A percentile compares a stretch with the other conserved stretches of the same genome.
phyloP scores from a whole-genome alignment of 2,113 vertebrate species.

The Otocyon megalotis region DNA sequence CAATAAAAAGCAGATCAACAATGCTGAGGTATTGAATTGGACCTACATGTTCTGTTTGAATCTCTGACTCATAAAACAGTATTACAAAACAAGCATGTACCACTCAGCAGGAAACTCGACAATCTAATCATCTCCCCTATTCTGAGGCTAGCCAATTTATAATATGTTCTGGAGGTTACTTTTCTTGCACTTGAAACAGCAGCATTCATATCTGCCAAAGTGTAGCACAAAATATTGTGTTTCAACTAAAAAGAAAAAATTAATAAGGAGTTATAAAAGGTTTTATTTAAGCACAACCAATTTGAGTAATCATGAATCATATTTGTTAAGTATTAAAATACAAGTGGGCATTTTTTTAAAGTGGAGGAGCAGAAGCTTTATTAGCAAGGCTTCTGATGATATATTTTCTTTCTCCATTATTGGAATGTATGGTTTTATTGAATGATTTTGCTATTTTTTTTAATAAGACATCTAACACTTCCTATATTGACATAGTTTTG shows the following conservation, averaged over 20 bases:
- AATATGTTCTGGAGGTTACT: slow-evolving; percentile 83
- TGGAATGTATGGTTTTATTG: slow-evolving; percentile 46
- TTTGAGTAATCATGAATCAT: slow-evolving; percentile 36
- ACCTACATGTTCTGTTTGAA: slow-evolving; percentile 87
- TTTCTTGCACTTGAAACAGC: slow-evolving; percentile 83
- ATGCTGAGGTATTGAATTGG: slow-evolving; percentile 84
- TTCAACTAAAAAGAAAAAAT: slow-evolving; percentile 54
- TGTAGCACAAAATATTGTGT: slow-evolving; percentile 68
- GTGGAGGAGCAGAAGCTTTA: background rate
- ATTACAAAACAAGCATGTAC: slow-evolving; percentile 87
- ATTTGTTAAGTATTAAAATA: slow-evolving; percentile 58
- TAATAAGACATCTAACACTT: slow-evolving; percentile 60
- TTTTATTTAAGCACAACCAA: slow-evolving; percentile 47
- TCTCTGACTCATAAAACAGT: slow-evolving; percentile 85
- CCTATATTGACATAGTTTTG: slow-evolving; percentile 29
- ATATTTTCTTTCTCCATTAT: slow-evolving; percentile 38
- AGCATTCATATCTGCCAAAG: slow-evolving; percentile 69
- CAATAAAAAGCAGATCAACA: slow-evolving; percentile 90
- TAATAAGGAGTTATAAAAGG: slow-evolving; percentile 25
- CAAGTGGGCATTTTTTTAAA: slow-evolving; percentile 53
- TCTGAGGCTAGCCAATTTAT: slow-evolving; percentile 84
- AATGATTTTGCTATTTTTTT: slow-evolving; percentile 49
- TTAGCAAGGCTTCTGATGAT: slow-evolving; percentile 41
- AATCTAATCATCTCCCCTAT: slow-evolving; percentile 87
- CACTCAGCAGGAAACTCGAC: slow-evolving; percentile 86